Evolutionary conservation across 2,888 invertebrate genomes (phyloP).

Genomic region (Callinectes sapidus): DNA sequence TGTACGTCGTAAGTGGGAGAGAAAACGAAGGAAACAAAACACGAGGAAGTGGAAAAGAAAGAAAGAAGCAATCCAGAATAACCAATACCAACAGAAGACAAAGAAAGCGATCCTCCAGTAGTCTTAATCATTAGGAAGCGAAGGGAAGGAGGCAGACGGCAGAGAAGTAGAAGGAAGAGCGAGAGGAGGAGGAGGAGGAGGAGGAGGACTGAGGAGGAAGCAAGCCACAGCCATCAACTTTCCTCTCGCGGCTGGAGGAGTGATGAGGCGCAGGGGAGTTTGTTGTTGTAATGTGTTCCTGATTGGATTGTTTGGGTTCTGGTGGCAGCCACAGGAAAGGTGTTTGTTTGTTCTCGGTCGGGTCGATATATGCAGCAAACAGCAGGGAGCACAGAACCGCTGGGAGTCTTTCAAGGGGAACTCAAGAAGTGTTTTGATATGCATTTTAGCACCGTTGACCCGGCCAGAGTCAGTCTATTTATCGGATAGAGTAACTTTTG

Average conservation of each 20-base stretch:
- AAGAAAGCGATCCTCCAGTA: not conserved
- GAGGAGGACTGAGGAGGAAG: not conserved
- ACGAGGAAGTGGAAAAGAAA: not conserved
- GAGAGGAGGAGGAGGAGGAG: constrained; percentile 16
- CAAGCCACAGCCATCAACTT: not conserved
- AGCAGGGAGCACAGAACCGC: constrained; percentile 11
- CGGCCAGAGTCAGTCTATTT: not conserved
- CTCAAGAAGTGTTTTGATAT: constrained; percentile 13
- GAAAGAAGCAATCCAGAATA: not conserved
- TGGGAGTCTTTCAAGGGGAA: not conserved
- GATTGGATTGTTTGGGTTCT: not conserved
- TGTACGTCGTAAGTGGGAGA: too few relatives aligned
- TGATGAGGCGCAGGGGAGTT: not conserved
- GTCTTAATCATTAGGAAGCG: not conserved
- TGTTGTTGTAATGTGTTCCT: constrained; percentile 31
- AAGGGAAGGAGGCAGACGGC: not conserved
- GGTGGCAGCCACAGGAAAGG: not conserved
- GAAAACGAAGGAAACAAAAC: too few relatives aligned
- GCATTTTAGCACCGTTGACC: not conserved
- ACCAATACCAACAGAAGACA: not conserved
- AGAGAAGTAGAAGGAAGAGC: not conserved
- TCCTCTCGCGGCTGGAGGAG: constrained; percentile 28
- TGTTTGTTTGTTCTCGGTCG: constrained; percentile 24
- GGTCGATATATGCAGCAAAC: constrained; percentile 23
- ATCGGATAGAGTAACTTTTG: not conserved